Evolutionary conservation across 2,888 invertebrate genomes (phyloP), one percentile per base, ranked within the genome.

Genomic region (Ornithoptera priamus): DNA sequence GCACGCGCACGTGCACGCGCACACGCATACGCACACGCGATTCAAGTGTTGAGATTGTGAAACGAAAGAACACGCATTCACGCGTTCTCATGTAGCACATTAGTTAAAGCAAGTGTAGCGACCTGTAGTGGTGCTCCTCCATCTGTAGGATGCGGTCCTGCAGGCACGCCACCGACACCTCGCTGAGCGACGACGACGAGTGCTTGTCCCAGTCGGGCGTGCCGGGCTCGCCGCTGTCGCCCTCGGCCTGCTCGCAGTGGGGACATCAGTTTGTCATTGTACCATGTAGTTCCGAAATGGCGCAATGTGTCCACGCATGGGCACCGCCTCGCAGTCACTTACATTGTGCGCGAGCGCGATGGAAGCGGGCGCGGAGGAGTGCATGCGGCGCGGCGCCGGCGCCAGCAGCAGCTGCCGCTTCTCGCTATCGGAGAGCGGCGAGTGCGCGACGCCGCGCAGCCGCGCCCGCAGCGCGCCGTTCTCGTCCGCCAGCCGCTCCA

Each of bases 111-210:
- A 53, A 24, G 61, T 65, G 65, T 67, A 67, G 22, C 56, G 50
- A 72, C 95, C 95, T 95, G 81, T 97, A 96, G 81, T 97, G 97
- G 22, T 96, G 97, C 86, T 97, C 97, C 84, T 97, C 97, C 97
- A 97, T 97, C 89, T 97, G 97, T 85, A 97, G 94, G 78, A 98
- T 98, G 82, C 97, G 95, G 84, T 98, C 98, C 89, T 98, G 98
- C 73, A 97, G 93, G 85, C 98, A 98, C 24, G 98, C 98, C 73
- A 98, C 97, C 5, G 97, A 97, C 69, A 98, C 95, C 89, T 98
- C 98, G 86, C 97, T 97, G 75, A 96, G 93, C 6, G 96, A 96
- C 72, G 97, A 96, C 61, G 96, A 96, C 70, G 97, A 97, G 86
- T 97, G 96, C 85, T 97, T 97, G 88, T 98, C 98, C 98, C 98